phyloP scores from a whole-genome alignment of 2,888 invertebrate genomes.

The Dynastes tityus region DNA sequence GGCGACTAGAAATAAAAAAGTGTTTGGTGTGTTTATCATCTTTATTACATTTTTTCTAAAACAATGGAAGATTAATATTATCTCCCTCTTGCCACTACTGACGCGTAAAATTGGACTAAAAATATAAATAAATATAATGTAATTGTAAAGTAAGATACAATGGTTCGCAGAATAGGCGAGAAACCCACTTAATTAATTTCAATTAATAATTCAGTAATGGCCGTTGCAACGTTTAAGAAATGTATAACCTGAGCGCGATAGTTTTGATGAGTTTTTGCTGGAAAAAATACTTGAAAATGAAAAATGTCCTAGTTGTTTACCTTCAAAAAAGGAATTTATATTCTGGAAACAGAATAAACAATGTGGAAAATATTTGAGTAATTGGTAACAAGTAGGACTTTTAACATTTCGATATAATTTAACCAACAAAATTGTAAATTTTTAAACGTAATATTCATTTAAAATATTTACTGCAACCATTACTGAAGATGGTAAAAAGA shows the following conservation, averaged over 20 bases:
- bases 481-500: conserved; percentile 17
- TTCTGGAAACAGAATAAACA: too few species aligned
- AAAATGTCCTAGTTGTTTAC: not conserved
- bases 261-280: not conserved
- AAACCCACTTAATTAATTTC: conserved; percentile 4
- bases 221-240: not conserved
- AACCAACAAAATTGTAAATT: not conserved
- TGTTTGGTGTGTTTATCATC: not conserved
- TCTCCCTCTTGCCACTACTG: conserved; percentile 41
- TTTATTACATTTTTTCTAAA: conserved; percentile 27
- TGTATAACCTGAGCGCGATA: not conserved
- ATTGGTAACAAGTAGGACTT: too few species aligned
- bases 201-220: conserved; percentile 17
- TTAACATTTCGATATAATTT: not conserved
- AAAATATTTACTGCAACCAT: not conserved
- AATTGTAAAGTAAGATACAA: conserved; percentile 3
- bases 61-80: conserved; percentile 39
- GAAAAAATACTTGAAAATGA: not conserved
- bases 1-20: not conserved
- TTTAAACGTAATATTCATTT: not conserved
- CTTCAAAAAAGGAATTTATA: not conserved
- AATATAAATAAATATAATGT: conserved; percentile 40
- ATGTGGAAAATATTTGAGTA: too few species aligned
- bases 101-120: conserved; percentile 43
- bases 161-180: not conserved